Evolutionary conservation across 30 jellyfish, hydroid and myxozoan species (phyloP), one percentile per base, ranked within the genome.

Genomic region (Cassiopea andromeda): DNA sequence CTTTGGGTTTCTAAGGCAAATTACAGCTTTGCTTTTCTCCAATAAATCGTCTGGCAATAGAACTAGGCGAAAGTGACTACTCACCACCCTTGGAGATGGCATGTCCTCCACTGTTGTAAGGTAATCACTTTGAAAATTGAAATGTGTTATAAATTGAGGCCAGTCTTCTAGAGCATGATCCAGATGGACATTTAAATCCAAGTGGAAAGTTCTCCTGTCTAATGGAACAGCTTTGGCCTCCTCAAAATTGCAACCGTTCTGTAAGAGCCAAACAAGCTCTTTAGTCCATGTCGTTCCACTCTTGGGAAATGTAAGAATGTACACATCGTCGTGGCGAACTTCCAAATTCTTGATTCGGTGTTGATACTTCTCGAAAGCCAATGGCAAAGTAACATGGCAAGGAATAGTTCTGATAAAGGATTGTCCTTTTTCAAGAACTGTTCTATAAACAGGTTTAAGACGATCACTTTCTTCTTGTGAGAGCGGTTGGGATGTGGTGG

Each of bases 281-380:
- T 54, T 49, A 5, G 87, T 46, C 91, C 91, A 82, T 73, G 91
- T 82, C 46, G 82, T 82, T 64, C 91, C 91, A 17, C 47, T 82
- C 44, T 82, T 82, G 0, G 73, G 48, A 13, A 18, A 82, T 6
- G 83, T 70, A 19, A 66, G 47, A 17, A 82, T 73, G 72, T 47
- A 82, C 15, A 61, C 77, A 68, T 82, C 91, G 45, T 82, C 91
- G 50, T 18, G 19, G 44, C 91, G 71, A 13, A 82, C 82, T 49
- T 82, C 57, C 83, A 49, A 64, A 48, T 82, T 67, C 71, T 44
- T 59, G 44, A 82, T 4, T 38, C 44, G n/a, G 17, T 48, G 48
- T 43, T 68, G 66, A 74, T 16, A 64, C 50, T 82, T 82, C 49
- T 82, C 74, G 73, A 60, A 82, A 1, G 83, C 72, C 1, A 27